Evolutionary conservation across 2,797 vertebrate species (phyloP).

Genomic region (Tragopan temminckii): DNA sequence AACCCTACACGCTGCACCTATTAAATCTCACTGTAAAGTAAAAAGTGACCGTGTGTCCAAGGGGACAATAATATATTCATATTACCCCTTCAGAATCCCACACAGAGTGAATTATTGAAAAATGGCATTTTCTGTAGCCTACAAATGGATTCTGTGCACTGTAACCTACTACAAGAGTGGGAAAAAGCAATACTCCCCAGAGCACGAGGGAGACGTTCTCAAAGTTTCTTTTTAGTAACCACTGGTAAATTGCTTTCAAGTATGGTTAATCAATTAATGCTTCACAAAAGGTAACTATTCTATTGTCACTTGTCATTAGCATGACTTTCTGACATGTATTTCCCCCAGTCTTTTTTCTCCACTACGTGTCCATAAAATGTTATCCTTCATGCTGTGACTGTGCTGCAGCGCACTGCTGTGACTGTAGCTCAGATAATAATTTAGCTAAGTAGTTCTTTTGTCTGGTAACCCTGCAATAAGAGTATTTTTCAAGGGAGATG

Average conservation of each 20-base stretch:
- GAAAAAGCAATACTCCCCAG: neutral
- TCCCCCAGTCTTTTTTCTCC: neutral
- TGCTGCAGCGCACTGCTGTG: neutral
- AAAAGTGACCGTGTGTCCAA: neutral
- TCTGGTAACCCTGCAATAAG: neutral
- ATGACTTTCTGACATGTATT: neutral
- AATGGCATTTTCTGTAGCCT: neutral
- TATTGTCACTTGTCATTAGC: constrained; percentile 11
- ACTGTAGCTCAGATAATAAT: neutral
- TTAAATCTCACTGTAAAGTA: neutral
- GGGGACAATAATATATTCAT: neutral
- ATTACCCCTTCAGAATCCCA: neutral
- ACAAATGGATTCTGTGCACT: rapidly evolving
- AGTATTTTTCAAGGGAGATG: neutral
- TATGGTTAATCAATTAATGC: neutral
- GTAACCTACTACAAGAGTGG: neutral
- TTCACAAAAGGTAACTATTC: constrained; percentile 29
- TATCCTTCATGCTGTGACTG: neutral
- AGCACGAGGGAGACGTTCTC: neutral
- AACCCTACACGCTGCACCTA: neutral
- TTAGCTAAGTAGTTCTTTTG: constrained; percentile 16
- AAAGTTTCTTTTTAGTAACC: neutral
- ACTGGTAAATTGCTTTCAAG: neutral
- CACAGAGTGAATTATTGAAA: neutral
- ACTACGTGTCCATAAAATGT: neutral